Evolutionary conservation across 2,797 vertebrate species (phyloP).

Genomic region (Cossypha niveicapilla): DNA sequence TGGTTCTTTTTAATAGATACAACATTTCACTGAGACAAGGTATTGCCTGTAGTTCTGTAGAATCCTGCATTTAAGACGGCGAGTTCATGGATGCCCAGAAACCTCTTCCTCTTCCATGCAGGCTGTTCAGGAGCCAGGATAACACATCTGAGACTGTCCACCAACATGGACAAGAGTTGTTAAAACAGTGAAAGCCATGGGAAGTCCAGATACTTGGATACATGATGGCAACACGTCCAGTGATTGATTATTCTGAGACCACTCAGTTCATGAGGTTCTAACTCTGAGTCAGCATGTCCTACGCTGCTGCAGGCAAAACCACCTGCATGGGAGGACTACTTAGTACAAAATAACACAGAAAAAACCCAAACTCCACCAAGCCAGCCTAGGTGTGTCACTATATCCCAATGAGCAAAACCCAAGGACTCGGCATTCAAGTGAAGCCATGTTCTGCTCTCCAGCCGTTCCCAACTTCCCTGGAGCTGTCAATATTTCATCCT

Average conservation of each 20-base stretch:
- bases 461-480: not conserved
- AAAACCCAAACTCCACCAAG: not conserved
- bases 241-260: not conserved
- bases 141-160: not conserved
- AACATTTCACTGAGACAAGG: not conserved
- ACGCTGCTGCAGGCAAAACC: not conserved
- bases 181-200: not conserved
- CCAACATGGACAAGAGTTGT: not conserved
- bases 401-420: not conserved
- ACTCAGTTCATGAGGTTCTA: not conserved
- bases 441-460: not conserved
- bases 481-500: not conserved
- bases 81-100: not conserved
- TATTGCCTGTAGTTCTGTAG: not conserved
- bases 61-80: not conserved
- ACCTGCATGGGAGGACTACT: not conserved
- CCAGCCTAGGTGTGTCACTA: not conserved
- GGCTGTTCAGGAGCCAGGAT: not conserved
- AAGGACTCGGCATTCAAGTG: not conserved
- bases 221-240: not conserved
- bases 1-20: not conserved
- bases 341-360: not conserved
- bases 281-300: not conserved
- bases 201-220: not conserved
- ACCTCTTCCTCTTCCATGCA: not conserved